Conservation (phyloP, 2,113 vertebrate genomes). For the Cyanistes caeruleus region DNA sequence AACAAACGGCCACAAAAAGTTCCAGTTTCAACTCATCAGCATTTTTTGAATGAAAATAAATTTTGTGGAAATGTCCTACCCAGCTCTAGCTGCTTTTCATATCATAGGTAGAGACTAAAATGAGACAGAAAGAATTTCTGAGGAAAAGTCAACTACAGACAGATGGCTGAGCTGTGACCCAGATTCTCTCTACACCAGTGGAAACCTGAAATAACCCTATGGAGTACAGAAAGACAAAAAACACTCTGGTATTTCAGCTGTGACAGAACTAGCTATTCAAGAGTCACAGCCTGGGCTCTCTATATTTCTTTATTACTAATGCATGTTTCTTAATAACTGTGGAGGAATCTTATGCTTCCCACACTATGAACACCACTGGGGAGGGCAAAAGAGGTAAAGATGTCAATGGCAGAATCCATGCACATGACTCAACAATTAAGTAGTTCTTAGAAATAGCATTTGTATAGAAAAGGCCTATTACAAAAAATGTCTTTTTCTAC, state of each 20-base stretch:
- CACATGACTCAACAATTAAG: neutral
- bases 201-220: constrained; percentile 40
- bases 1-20: neutral
- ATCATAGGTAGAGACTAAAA: neutral
- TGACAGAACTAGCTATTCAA: neutral
- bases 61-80: neutral
- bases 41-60: neutral
- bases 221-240: constrained; percentile 1
- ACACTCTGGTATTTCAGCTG: neutral
- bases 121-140: constrained; percentile 19
- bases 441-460: neutral
- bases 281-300: neutral
- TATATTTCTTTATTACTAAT: neutral
- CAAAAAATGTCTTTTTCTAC: neutral
- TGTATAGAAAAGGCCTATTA: neutral
- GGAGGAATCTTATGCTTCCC: neutral
- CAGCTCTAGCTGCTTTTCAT: neutral
- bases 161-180: constrained; percentile 54
- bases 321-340: neutral
- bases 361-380: neutral
- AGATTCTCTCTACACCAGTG: constrained; percentile 24
- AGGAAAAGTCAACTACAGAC: constrained; percentile 17
- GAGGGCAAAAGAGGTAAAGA: neutral
- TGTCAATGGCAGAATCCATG: neutral
- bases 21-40: neutral